A percentile compares a stretch with the other conserved stretches of the same genome.
Evolutionary conservation across 1,140 invertebrate genomes (phyloP).

Genomic region (Achatina immaculata): DNA sequence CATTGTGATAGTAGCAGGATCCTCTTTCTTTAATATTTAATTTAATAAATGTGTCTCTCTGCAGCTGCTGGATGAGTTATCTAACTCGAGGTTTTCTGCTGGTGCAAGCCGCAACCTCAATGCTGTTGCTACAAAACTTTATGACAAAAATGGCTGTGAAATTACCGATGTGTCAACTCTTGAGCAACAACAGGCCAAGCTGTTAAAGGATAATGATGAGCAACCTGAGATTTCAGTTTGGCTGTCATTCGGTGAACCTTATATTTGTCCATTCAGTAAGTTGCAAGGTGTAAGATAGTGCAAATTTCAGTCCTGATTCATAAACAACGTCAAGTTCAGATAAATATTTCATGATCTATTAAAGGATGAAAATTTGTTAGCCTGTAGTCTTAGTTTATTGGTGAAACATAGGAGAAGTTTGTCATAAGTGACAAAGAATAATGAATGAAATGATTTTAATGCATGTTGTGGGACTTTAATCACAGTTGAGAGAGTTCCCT

Average conservation of each 20-base stretch:
- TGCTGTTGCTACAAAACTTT: constrained; percentile 60
- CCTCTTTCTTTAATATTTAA: too few relatives aligned
- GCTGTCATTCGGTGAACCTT: constrained; percentile 68
- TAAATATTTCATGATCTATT: too few relatives aligned
- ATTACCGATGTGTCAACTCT: constrained; percentile 58
- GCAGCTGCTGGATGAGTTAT: constrained; percentile 64
- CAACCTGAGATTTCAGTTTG: constrained; percentile 49
- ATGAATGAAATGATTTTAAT: too few relatives aligned
- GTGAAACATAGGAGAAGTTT: too few relatives aligned
- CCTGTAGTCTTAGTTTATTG: too few relatives aligned
- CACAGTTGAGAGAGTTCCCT: too few relatives aligned
- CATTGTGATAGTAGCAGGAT: too few relatives aligned
- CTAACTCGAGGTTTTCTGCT: constrained; percentile 42
- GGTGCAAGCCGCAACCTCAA: constrained; percentile 56
- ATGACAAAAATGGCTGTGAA: constrained; percentile 58
- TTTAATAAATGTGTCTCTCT: too few relatives aligned
- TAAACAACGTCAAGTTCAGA: neutral
- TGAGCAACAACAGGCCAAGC: constrained; percentile 25
- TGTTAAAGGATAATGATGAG: constrained; percentile 55
- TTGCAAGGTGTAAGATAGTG: constrained; percentile 32
- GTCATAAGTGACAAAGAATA: too few relatives aligned
- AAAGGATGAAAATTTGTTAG: too few relatives aligned
- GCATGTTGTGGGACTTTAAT: too few relatives aligned
- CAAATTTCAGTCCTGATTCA: neutral
- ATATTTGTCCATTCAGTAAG: constrained; percentile 67